Percentiles rank a stretch among this genome's conserved stretches.
Evolutionary conservation across 2,797 vertebrate species (phyloP).

Genomic region (Pelochelys cantorii): DNA sequence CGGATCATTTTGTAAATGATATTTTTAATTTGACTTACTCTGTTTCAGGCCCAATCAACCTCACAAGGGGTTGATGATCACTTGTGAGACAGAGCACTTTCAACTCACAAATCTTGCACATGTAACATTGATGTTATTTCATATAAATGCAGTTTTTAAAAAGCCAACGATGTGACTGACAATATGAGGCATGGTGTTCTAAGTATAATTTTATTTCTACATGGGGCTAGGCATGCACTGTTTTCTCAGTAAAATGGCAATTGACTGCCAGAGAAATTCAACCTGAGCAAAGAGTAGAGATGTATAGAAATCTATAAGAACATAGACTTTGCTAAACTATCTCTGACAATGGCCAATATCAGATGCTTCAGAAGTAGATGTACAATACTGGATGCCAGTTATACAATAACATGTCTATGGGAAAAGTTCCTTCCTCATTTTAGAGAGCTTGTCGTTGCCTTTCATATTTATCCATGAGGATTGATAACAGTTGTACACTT

Average conservation of each 20-base stretch:
- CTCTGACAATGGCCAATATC: not conserved
- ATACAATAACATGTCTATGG: not conserved
- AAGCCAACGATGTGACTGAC: not conserved
- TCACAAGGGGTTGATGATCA: not conserved
- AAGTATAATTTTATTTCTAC: not conserved
- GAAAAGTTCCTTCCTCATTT: not conserved
- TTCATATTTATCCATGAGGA: not conserved
- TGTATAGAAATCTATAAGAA: fast-evolving
- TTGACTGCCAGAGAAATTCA: not conserved
- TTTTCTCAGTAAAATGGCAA: conserved; percentile 9
- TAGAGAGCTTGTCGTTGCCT: not conserved
- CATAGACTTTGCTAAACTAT: not conserved
- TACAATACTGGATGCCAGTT: not conserved
- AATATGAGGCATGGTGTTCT: not conserved
- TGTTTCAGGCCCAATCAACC: not conserved
- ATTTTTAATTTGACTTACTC: not conserved
- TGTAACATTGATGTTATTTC: not conserved
- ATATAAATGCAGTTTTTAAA: not conserved
- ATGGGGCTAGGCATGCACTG: not conserved
- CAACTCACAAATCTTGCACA: not conserved
- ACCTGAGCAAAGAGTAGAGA: fast-evolving
- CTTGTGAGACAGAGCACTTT: not conserved
- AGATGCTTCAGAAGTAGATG: not conserved
- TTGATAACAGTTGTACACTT: not conserved
- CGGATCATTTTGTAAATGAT: fast-evolving